These are phyloP conservation scores for Collichthys lucidus DNA, from an alignment of 2,113 vertebrate genomes.

Conservation along the genomic window DNA sequence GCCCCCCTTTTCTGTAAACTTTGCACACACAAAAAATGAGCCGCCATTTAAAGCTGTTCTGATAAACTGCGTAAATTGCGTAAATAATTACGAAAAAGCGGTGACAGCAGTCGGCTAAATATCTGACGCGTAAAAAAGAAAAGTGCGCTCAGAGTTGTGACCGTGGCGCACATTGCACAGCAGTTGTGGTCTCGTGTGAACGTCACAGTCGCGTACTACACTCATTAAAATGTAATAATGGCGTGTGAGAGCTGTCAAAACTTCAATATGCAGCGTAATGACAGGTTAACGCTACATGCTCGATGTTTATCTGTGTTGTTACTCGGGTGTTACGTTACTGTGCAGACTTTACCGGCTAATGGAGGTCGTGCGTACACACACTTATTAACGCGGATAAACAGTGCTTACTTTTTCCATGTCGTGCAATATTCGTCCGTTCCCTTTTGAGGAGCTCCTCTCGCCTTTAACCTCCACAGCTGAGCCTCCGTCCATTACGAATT, in stretches of 20 bases:
- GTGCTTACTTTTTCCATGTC: slow-evolving; percentile 82
- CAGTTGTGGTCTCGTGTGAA: neutral
- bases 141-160: neutral
- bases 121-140: neutral
- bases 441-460: slow-evolving; percentile 63
- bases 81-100: neutral
- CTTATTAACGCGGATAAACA: neutral
- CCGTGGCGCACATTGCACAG: neutral
- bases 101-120: slow-evolving; percentile 10
- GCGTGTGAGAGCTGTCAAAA: slow-evolving; percentile 14
- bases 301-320: neutral
- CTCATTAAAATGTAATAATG: slow-evolving; percentile 19
- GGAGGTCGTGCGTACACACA: slow-evolving; percentile 11
- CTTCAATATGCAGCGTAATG: neutral
- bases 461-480: slow-evolving; percentile 57
- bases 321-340: neutral
- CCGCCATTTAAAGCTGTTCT: slow-evolving; percentile 81
- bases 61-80: slow-evolving; percentile 16
- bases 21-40: slow-evolving; percentile 79
- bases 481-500: slow-evolving; percentile 69
- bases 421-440: slow-evolving; percentile 72
- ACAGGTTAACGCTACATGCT: neutral
- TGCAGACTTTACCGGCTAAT: slow-evolving; percentile 21
- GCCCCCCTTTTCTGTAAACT: slow-evolving; percentile 83
- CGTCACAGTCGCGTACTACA: neutral